These are phyloP conservation scores for Leptura quadrifasciata DNA, from an alignment of 2,888 invertebrate genomes.

Conservation along the genomic window DNA sequence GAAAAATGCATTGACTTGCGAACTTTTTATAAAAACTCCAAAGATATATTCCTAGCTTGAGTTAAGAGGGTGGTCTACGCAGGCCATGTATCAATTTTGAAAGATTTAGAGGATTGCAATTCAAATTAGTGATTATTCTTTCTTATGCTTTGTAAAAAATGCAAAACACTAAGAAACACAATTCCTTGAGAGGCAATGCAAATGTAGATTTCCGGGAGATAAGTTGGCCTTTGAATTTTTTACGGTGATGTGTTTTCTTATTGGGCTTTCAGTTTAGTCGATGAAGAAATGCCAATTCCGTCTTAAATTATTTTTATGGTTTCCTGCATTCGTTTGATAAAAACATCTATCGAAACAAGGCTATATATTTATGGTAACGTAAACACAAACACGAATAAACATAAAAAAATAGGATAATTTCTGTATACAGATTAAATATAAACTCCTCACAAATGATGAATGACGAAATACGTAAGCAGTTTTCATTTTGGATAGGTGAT, in stretches of 20 bases:
- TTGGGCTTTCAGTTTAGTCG: slow-evolving; percentile 29
- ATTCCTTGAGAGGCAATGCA: slow-evolving; percentile 61
- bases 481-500: background rate
- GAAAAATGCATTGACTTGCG: slow-evolving; percentile 57
- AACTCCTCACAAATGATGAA: background rate
- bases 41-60: slow-evolving; percentile 13
- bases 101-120: slow-evolving; percentile 71
- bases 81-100: slow-evolving; percentile 70
- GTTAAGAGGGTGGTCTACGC: slow-evolving; percentile 37
- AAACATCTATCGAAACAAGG: slow-evolving; percentile 11
- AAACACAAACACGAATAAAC: background rate
- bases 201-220: slow-evolving; percentile 55
- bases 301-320: slow-evolving; percentile 15
- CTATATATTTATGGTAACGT: slow-evolving; percentile 7
- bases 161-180: slow-evolving; percentile 64
- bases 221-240: slow-evolving; percentile 47
- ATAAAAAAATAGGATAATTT: background rate
- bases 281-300: slow-evolving; percentile 23
- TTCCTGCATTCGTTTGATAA: slow-evolving; percentile 12
- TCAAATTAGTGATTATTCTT: slow-evolving; percentile 71
- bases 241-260: slow-evolving; percentile 35
- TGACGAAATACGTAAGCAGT: background rate
- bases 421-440: background rate
- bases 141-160: slow-evolving; percentile 63
- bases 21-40: slow-evolving; percentile 24